A percentile compares a stretch with the other conserved stretches of the same genome.
Evolutionary conservation across 2,797 vertebrate species (phyloP).

Genomic region (Phrynocephalus guinanensis): DNA sequence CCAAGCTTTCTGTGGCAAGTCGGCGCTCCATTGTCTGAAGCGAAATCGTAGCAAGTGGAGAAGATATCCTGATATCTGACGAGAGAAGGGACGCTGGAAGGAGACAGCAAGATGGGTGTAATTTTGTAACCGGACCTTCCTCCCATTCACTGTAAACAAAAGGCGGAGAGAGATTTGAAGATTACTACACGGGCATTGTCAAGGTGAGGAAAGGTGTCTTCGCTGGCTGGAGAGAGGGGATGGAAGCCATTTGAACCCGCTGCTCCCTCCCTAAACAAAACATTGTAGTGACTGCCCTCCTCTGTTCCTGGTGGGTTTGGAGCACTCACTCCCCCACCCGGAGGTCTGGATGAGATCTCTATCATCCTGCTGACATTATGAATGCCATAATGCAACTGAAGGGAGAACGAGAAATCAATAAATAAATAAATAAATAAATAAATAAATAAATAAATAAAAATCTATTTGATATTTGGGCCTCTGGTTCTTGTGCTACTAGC

Average conservation of each 20-base stretch:
- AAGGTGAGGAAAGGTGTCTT: slow-evolving; percentile 43
- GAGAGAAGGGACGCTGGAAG: neutral
- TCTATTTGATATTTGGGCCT: neutral
- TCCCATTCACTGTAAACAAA: slow-evolving; percentile 17
- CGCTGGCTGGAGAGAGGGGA: neutral
- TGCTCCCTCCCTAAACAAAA: neutral
- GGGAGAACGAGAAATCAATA: neutral
- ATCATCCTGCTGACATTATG: neutral
- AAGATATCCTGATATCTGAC: neutral
- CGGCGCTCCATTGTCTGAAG: slow-evolving; percentile 22
- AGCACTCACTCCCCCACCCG: neutral
- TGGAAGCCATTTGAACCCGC: neutral
- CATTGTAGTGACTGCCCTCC: neutral
- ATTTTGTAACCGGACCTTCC: slow-evolving; percentile 32
- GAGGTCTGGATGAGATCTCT: neutral
- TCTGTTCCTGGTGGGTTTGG: neutral
- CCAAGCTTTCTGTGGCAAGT: neutral
- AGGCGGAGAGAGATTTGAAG: slow-evolving; percentile 2
- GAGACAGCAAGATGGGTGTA: neutral
- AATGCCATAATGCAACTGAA: accelerated
- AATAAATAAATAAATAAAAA: too few relatives aligned
- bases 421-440: too few relatives aligned
- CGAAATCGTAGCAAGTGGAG: slow-evolving; percentile 22
- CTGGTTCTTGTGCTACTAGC: neutral
- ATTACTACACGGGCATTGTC: neutral